phyloP scores from a whole-genome alignment of 1,140 invertebrate genomes.

The Teleogryllus occipitalis region DNA sequence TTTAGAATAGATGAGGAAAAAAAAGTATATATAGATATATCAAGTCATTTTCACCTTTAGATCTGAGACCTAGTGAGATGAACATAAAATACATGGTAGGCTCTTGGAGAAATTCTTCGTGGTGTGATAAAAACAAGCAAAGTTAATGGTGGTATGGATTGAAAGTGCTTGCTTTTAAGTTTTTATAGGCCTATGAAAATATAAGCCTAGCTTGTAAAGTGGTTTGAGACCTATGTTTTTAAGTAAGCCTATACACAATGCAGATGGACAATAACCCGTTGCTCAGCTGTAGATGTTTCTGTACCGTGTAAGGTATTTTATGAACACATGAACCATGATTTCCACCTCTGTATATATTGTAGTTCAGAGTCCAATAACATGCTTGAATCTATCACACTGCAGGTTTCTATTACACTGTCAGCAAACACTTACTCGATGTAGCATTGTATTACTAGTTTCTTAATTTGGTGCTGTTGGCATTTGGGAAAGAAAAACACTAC shows the following conservation, averaged over 20 bases:
- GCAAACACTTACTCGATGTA: slow-evolving; percentile 4
- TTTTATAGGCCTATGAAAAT: background rate
- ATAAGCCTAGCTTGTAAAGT: background rate
- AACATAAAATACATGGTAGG: background rate
- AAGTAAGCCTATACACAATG: background rate
- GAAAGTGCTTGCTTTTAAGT: background rate
- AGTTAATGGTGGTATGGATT: background rate
- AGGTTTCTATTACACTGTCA: background rate
- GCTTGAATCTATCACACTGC: background rate
- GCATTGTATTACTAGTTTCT: slow-evolving; percentile 5
- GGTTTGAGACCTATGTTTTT: background rate
- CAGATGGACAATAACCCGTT: background rate
- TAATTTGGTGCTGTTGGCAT: background rate
- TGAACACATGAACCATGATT: too few species aligned
- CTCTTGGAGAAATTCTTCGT: background rate
- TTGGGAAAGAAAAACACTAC: background rate
- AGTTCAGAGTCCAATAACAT: background rate
- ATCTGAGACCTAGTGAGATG: background rate
- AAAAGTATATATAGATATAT: background rate
- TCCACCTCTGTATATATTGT: background rate
- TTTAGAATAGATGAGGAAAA: background rate
- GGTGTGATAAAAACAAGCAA: background rate
- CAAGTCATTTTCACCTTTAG: background rate
- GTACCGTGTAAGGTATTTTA: background rate
- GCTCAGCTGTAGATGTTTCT: background rate